Base-by-base conservation (phyloP, 2,113 vertebrate genomes). In the Oncorhynchus masou region DNA sequence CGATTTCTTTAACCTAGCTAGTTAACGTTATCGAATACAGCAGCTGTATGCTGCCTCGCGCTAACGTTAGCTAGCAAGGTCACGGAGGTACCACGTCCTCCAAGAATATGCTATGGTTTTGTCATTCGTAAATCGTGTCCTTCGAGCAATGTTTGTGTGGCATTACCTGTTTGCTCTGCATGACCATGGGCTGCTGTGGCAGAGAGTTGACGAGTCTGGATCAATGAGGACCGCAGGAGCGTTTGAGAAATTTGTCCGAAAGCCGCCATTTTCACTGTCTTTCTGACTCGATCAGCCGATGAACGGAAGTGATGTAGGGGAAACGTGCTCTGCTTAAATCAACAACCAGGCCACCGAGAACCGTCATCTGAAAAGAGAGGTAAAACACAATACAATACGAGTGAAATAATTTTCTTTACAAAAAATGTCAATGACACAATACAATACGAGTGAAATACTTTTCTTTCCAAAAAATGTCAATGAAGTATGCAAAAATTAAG, bases 241-340 rank as follows among this genome's bases (percentile, higher is more conserved):
- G 51, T n/a, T 13, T 76, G 78, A n/a, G 87, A 86, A 5, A 91
- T 1, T 0, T 89, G 83, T 82, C 90, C 85, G 25, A 91, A 0
- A 19, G 86, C 79, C 77, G 92, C 91, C 94, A 94, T 94, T 62
- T 92, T 92, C 24, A n/a, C 75, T 83, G 72, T 54, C 8, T 79
- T 25, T 24, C 19, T 24, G 5, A 19, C 5, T 1, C 3, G 6
- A 19, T 31, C 2, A 3, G 25, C 65, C 5, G 5, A 25, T 20
- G 3, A 49, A 7, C 22, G 20, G n/a, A 70, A 1, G 79, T 83
- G 74, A 80, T 69, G 74, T 54, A 45, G 9, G 39, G 39, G 9
- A 45, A 39, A 45, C 39, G 39, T 45, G 8, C 9, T 11, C 39
- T 11, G 39, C 39, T 45, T 11, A 45, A 45, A 45, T 12, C 39